A percentile compares a stretch with the other conserved stretches of the same genome.
Evolutionary conservation across 1,140 invertebrate species (phyloP).

Genomic region (Melitaea cinxia): DNA sequence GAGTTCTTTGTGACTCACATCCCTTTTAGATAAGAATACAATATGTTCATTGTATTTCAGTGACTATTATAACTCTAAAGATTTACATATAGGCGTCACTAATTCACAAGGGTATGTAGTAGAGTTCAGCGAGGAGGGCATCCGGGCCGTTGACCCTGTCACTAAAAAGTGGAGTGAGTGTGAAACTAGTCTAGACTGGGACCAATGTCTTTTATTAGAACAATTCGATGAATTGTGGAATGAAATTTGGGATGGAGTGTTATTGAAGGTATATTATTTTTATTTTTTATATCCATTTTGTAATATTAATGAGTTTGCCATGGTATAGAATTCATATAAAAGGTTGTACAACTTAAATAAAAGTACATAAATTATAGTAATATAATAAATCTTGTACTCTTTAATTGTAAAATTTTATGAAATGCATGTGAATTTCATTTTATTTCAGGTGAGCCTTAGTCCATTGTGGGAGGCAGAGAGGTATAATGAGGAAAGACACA

Average conservation of each 20-base stretch:
- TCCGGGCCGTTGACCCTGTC: conserved; percentile 78
- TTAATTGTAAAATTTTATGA: too few species aligned
- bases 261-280: conserved; percentile 81
- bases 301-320: neutral
- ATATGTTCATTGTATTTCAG: conserved; percentile 77
- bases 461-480: conserved; percentile 85
- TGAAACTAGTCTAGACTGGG: conserved; percentile 81
- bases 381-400: too few species aligned
- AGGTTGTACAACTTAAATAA: too few species aligned
- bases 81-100: conserved; percentile 92
- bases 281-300: neutral
- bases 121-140: conserved; percentile 89
- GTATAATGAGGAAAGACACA: conserved; percentile 88
- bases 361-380: too few species aligned
- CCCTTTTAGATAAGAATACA: conserved; percentile 34
- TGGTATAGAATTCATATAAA: too few species aligned
- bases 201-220: conserved; percentile 87
- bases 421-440: neutral
- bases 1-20: conserved; percentile 49
- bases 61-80: conserved; percentile 89
- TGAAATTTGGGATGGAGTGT: conserved; percentile 88
- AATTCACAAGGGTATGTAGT: conserved; percentile 88
- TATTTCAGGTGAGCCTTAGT: conserved; percentile 82
- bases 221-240: conserved; percentile 85
- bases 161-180: conserved; percentile 68